phyloP scores from a whole-genome alignment of 2,113 vertebrate genomes.

The Phrynocephalus versicolor region DNA sequence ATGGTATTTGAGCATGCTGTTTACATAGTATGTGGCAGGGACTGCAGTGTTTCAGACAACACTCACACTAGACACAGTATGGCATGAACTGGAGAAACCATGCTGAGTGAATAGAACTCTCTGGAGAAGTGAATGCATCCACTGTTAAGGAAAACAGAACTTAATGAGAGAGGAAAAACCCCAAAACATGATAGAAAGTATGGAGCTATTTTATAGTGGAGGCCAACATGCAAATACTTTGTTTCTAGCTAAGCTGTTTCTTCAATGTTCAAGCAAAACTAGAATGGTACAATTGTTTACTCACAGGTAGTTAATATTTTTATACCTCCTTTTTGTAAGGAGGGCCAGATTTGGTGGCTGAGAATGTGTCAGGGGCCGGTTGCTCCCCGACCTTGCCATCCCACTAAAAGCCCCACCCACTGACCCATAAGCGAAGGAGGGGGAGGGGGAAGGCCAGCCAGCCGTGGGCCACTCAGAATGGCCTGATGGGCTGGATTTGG shows the following conservation, averaged over 20 bases:
- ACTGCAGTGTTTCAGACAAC: neutral
- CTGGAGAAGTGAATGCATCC: neutral
- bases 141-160: neutral
- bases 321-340: neutral
- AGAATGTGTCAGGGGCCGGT: no score
- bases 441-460: no score
- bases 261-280: neutral
- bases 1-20: neutral
- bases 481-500: no score
- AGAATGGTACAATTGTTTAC: neutral
- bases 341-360: no score
- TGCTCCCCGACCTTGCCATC: no score
- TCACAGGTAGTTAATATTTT: neutral
- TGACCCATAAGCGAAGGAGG: no score
- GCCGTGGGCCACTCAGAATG: no score
- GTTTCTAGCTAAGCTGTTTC: no score
- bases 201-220: neutral
- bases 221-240: neutral
- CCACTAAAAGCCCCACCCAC: no score
- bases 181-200: neutral
- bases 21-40: neutral
- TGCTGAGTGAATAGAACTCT: neutral
- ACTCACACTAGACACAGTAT: neutral
- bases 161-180: neutral
- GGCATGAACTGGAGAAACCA: neutral